These are phyloP conservation scores for Cantharis lateralis DNA, from an alignment of 2,888 invertebrate species.

Conservation along the genomic window DNA sequence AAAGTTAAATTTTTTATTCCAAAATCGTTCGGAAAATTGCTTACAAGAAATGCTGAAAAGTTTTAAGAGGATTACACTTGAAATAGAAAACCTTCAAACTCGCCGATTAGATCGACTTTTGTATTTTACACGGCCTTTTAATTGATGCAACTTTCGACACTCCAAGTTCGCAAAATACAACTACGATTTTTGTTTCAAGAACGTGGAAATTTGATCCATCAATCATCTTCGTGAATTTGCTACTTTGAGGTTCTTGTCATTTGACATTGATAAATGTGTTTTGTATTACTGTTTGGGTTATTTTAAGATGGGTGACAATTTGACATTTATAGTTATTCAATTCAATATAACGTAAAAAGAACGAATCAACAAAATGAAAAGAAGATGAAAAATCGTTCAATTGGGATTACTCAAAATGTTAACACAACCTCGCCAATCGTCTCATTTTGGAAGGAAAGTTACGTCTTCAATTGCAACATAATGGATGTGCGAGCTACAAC, in stretches of 20 bases:
- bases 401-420: neutral
- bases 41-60: neutral
- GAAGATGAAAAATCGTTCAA: neutral
- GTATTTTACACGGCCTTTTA: neutral
- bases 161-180: neutral
- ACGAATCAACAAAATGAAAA: neutral
- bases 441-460: neutral
- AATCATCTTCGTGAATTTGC: neutral
- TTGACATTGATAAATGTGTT: neutral
- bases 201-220: neutral
- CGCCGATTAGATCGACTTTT: neutral
- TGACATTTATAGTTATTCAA: neutral
- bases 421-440: neutral
- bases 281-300: neutral
- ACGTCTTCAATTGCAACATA: neutral
- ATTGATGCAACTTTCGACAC: neutral
- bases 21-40: neutral
- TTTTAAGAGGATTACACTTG: neutral
- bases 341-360: neutral
- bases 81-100: neutral
- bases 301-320: neutral
- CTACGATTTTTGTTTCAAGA: neutral
- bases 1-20: neutral
- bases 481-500: neutral
- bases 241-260: neutral